These are phyloP conservation scores for Pseudomyrmex flavicornis DNA, from an alignment of 1,140 invertebrate genomes.

Conservation along the genomic window DNA sequence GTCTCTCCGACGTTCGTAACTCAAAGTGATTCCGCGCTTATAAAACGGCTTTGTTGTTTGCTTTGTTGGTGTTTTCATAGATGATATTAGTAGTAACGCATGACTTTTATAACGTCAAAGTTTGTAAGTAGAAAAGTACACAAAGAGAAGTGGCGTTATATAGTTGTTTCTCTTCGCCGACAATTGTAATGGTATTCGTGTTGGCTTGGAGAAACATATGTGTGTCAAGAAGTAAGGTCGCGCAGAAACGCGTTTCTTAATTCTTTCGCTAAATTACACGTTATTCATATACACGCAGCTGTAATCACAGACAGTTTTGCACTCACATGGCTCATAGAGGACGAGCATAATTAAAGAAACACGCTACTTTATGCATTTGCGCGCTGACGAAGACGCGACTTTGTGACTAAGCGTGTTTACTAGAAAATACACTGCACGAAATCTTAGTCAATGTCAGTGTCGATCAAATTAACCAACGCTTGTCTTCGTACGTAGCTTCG, in stretches of 20 bases:
- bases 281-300: conserved; percentile 22
- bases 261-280: conserved; percentile 65
- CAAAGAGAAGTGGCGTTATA: background rate
- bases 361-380: conserved; percentile 37
- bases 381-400: conserved; percentile 21
- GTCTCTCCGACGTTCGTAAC: background rate
- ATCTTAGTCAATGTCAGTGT: conserved; percentile 42
- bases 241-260: conserved; percentile 65
- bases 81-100: too few relatives aligned
- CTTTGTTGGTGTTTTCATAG: too few relatives aligned
- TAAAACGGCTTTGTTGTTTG: background rate
- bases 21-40: background rate
- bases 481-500: background rate
- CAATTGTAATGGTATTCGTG: conserved; percentile 23
- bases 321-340: conserved; percentile 39
- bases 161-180: background rate
- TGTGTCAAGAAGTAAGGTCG: conserved; percentile 64
- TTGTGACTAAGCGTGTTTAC: conserved; percentile 40
- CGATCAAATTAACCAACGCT: background rate
- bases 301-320: conserved; percentile 61
- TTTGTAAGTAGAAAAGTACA: background rate
- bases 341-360: conserved; percentile 60
- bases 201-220: conserved; percentile 27
- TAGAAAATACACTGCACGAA: background rate
- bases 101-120: background rate